A percentile compares a stretch with the other conserved stretches of the same genome.
These are phyloP conservation scores for Stegodyphus dumicola DNA, from an alignment of 1,140 invertebrate genomes.

Conservation along the genomic window DNA sequence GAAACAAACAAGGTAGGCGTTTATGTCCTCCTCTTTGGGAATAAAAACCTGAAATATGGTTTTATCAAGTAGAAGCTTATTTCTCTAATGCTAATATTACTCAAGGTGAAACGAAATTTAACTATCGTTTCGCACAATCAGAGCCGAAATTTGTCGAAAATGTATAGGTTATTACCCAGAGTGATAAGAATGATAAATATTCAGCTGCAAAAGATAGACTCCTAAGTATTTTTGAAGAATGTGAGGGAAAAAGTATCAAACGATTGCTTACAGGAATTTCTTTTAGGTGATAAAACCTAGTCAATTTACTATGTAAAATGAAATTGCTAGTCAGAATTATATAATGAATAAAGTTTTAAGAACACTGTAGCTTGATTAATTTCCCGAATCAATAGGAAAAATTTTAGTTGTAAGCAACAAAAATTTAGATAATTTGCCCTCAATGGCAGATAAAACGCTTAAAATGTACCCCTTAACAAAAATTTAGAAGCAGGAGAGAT, in stretches of 20 bases:
- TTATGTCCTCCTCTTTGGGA: constrained; percentile 64
- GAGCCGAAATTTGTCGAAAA: neutral
- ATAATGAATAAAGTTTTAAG: too few relatives aligned
- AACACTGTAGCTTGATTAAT: too few relatives aligned
- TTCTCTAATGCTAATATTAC: constrained; percentile 60
- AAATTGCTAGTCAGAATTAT: neutral
- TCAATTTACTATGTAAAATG: constrained; percentile 2
- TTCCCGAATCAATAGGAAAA: too few relatives aligned
- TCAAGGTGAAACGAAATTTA: constrained; percentile 60
- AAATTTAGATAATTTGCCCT: too few relatives aligned
- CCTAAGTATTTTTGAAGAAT: neutral
- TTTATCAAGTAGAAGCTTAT: constrained; percentile 64
- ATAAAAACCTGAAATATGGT: constrained; percentile 64
- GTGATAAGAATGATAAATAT: neutral
- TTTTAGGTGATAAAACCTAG: neutral
- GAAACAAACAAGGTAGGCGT: constrained; percentile 9
- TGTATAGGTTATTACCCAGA: neutral
- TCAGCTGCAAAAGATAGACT: neutral
- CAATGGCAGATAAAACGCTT: too few relatives aligned
- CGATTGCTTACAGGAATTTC: neutral
- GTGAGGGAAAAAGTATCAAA: neutral
- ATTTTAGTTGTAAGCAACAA: too few relatives aligned
- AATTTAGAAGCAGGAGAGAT: too few relatives aligned
- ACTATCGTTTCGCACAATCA: constrained; percentile 14
- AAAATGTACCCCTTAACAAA: too few relatives aligned